Evolutionary conservation across 2,797 vertebrate genomes (phyloP).

Genomic region (Amazona finschi): DNA sequence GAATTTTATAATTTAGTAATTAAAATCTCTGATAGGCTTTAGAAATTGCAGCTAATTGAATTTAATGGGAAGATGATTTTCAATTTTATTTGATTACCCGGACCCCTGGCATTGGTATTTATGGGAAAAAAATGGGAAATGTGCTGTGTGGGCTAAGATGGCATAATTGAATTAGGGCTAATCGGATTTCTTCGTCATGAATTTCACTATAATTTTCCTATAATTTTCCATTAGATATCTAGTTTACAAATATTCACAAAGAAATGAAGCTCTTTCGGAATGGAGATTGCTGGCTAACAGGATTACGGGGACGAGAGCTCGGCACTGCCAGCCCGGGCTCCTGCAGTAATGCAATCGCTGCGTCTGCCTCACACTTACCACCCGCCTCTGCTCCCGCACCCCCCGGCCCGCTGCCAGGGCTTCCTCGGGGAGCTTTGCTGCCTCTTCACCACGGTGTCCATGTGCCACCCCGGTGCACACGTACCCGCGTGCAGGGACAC

Average conservation of each 20-base stretch:
- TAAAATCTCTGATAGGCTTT: constrained; percentile 99
- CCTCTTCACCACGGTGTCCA: accelerated
- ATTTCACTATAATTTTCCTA: constrained; percentile 99
- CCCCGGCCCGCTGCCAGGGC: neutral
- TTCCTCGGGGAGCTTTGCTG: neutral
- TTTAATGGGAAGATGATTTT: constrained; percentile 99
- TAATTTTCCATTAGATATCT: constrained; percentile 99
- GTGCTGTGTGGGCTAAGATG: constrained; percentile 99
- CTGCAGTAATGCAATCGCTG: constrained; percentile 77
- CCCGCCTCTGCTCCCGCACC: constrained; percentile 36
- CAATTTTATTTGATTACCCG: constrained; percentile 99
- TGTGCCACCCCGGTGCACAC: neutral
- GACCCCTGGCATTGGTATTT: constrained; percentile 99
- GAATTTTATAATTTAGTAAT: constrained; percentile 99
- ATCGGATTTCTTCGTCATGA: constrained; percentile 99
- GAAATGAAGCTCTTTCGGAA: constrained; percentile 97
- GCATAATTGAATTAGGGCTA: constrained; percentile 99
- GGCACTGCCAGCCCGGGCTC: constrained; percentile 76
- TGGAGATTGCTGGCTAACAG: constrained; percentile 99
- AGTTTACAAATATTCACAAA: constrained; percentile 99
- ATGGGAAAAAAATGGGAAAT: constrained; percentile 99
- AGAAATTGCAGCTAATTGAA: constrained; percentile 99
- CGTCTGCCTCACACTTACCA: constrained; percentile 73
- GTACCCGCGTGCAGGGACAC: neutral
- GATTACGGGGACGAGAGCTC: constrained; percentile 87